Base-by-base conservation (phyloP, 1,140 invertebrate species). In the Marisa cornuarietis region DNA sequence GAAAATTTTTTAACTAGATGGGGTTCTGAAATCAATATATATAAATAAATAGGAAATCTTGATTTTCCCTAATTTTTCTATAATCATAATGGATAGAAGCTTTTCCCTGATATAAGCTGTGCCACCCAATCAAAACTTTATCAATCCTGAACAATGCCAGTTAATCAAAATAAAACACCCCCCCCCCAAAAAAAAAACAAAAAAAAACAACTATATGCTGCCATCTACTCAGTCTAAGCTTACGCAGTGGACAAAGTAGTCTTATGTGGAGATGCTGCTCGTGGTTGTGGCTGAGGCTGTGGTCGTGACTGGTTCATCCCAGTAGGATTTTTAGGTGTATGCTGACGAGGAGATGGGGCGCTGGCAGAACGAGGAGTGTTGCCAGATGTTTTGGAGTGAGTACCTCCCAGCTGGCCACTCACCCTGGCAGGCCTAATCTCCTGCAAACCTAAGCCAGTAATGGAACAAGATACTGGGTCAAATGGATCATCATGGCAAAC, bases 231-330 rank as follows among this genome's bases (percentile, higher is more conserved):
- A 9, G 54, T 2, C 54, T 58, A 22, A 9, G 26, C 80, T 75
- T 78, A 83, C 83, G 79, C 82, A 68, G 83, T 82, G 22, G 80
- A 82, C 22, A 80, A 77, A 5, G 78, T 72, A 8, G 72, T 82
- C 63, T 81, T 83, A 8, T 76, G 75, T 22, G 79, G 81, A n/a
- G 82, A 77, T n/a, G 80, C 79, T 49, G 83, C 52, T 78, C 82
- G 81, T n/a, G 84, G 83, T 14, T 78, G 80, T 62, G 81, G 82
- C n/a, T 81, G 72, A 8, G 82, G 80, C 52, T 79, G 69, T 6
- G 54, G 24, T 69, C 18, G 58, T 61, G 26, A 14, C 62, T 66
- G 54, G 18, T 77, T 42, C 7, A 65, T 20, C 61, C 49, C 71
- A 9, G 54, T 24, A 13, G 68, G 72, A 11, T 54, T 76, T 65